These are phyloP conservation scores for Melanocharis versteri DNA, from an alignment of 2,113 vertebrate species.

Conservation along the genomic window DNA sequence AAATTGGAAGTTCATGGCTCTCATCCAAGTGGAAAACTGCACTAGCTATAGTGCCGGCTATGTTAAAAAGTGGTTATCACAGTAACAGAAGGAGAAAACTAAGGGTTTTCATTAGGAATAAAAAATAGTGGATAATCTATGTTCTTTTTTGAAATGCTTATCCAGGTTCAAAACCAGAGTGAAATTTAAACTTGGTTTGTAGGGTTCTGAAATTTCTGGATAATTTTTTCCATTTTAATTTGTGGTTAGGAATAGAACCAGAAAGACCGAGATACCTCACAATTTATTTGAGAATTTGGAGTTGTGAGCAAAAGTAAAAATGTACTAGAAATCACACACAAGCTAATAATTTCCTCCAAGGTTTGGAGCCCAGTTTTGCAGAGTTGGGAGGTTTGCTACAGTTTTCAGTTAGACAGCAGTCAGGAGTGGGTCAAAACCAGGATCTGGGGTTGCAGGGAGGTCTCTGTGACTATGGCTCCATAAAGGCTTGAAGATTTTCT, in stretches of 20 bases:
- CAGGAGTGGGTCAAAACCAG: neutral
- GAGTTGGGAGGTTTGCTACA: neutral
- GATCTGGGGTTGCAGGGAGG: neutral
- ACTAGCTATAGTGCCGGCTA: neutral
- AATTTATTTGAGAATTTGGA: neutral
- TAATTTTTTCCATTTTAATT: conserved; percentile 36
- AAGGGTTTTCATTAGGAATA: neutral
- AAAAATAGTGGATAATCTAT: neutral
- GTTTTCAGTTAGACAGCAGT: neutral
- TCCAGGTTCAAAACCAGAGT: neutral
- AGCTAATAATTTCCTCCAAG: neutral
- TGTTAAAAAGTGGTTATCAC: neutral
- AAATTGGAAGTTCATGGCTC: neutral
- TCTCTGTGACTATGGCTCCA: neutral
- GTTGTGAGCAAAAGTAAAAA: neutral
- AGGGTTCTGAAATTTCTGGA: conserved; percentile 1
- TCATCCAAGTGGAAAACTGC: neutral
- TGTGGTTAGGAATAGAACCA: conserved; percentile 10
- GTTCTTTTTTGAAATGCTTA: neutral
- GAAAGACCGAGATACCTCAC: neutral
- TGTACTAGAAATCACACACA: neutral
- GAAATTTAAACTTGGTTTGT: neutral
- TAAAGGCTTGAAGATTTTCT: neutral
- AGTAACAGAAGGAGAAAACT: neutral
- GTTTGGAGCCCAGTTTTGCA: neutral